Evolutionary conservation across 2,797 vertebrate genomes (phyloP).

Genomic region (Gouania willdenowi): DNA sequence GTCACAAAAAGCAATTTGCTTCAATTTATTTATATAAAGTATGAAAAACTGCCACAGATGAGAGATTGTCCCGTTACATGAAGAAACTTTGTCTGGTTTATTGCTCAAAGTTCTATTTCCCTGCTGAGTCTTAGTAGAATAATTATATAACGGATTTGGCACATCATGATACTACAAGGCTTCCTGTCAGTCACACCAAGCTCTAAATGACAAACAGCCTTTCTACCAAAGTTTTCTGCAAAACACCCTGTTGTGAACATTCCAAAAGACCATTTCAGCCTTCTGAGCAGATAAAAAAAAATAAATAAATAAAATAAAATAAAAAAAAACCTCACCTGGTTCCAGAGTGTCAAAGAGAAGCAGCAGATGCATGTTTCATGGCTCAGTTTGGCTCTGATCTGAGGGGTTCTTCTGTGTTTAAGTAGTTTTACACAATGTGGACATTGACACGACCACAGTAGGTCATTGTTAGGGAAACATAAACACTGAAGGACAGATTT

Average conservation of each 20-base stretch:
- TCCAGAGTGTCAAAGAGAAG: too few species aligned
- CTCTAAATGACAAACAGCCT: background rate
- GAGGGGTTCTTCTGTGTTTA: too few species aligned
- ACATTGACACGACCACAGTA: background rate
- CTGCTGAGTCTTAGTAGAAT: conserved; percentile 6
- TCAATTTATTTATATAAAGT: conserved; percentile 24
- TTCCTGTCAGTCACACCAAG: background rate
- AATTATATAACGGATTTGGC: background rate
- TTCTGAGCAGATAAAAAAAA: too few species aligned
- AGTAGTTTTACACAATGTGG: background rate
- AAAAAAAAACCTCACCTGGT: too few species aligned
- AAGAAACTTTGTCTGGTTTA: conserved; percentile 9
- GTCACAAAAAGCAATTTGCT: conserved; percentile 25
- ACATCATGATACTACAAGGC: background rate
- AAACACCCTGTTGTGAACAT: too few species aligned
- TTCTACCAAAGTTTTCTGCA: background rate
- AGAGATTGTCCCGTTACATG: conserved; percentile 4
- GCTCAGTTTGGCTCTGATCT: too few species aligned
- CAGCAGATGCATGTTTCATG: too few species aligned
- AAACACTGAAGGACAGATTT: background rate
- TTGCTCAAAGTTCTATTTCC: conserved; percentile 3
- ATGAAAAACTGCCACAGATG: conserved; percentile 17
- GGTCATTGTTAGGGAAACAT: background rate
- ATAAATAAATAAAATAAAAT: too few species aligned
- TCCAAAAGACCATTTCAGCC: too few species aligned